Evolutionary conservation across 2,888 invertebrate genomes (phyloP), one percentile per base, ranked within the genome.

Genomic region (Branchipolynoe longqiensis): DNA sequence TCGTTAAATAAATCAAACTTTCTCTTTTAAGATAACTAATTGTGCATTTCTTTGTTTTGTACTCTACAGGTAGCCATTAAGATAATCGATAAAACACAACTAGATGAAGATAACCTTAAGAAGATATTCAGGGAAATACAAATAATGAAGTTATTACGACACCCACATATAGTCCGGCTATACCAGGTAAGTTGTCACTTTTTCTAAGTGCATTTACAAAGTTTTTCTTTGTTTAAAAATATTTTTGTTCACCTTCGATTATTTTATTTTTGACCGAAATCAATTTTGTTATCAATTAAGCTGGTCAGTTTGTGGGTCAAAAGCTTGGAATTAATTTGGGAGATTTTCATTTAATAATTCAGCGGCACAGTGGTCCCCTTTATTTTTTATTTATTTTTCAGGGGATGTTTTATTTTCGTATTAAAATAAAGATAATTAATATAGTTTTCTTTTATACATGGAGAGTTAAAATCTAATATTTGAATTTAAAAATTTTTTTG

Each of bases 61-160:
- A 25, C 38, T 38, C 86, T 86, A 54, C 85, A 89, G 89, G 89
- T 89, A 14, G 95, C 95, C 54, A 95, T 95, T 82, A 95, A 95
- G 91, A 95, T 95, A 64, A 94, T 95, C 82, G 95, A 95, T 91
- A 95, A 95, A 90, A 93, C 93, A 28, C 94, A 94, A 84, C 90
- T 95, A 86, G 95, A 95, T 89, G 92, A 92, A 62, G 94, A 94
- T 85, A 95, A 95, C 89, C 90, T 95, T 82, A 92, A 93, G 88
- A 95, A 95, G 91, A 94, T 95, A 69, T 94, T 94, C 89, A 92
- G 95, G 83, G 95, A 95, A 93, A 95, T 95, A 83, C 93, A 95
- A 87, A 94, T 95, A 12, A 94, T 95, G 93, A 95, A 95, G 90
- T 90, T 93, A 85, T 90, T 95, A 69, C 91, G 92, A 40, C 94